phyloP scores from a whole-genome alignment of 2,113 vertebrate species.

The Melanotaenia duboulayi region DNA sequence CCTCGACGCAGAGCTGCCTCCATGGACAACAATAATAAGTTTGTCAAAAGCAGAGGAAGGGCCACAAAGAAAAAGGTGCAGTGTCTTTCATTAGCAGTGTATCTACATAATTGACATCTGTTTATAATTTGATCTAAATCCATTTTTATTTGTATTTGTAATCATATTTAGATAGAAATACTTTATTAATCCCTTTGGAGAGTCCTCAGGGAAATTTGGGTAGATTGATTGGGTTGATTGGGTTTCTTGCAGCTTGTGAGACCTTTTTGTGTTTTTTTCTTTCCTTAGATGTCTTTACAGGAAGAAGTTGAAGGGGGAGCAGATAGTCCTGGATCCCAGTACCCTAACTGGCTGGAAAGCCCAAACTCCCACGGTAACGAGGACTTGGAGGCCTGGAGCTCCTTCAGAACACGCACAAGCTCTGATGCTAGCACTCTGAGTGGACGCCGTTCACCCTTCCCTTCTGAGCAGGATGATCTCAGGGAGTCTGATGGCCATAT shows the following conservation, averaged over 20 bases:
- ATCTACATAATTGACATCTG: no score
- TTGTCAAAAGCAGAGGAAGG: conserved; percentile 92
- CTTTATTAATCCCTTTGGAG: no score
- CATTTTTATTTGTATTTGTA: background rate
- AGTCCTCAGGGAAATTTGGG: no score
- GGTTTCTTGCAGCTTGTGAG: background rate
- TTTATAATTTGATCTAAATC: background rate
- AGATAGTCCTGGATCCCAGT: conserved; percentile 90
- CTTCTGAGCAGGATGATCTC: conserved; percentile 92
- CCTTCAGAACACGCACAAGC: conserved; percentile 93
- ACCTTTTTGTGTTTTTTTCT: conserved; percentile 6
- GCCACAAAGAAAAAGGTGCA: conserved; percentile 95
- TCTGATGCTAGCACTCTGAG: conserved; percentile 96
- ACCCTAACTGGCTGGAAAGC: conserved; percentile 94
- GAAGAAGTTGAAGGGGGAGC: conserved; percentile 87
- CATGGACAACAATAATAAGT: conserved; percentile 99
- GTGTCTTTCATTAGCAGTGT: background rate
- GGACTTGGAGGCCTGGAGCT: conserved; percentile 94
- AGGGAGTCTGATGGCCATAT: conserved; percentile 90
- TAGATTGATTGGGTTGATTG: no score
- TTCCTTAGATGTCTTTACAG: conserved; percentile 84
- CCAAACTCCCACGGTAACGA: conserved; percentile 95
- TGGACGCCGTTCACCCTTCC: conserved; percentile 92
- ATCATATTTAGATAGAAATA: no score
- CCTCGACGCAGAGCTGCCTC: conserved; percentile 93